Conservation (phyloP, 2,113 vertebrate genomes). For the Lonchura striata region DNA sequence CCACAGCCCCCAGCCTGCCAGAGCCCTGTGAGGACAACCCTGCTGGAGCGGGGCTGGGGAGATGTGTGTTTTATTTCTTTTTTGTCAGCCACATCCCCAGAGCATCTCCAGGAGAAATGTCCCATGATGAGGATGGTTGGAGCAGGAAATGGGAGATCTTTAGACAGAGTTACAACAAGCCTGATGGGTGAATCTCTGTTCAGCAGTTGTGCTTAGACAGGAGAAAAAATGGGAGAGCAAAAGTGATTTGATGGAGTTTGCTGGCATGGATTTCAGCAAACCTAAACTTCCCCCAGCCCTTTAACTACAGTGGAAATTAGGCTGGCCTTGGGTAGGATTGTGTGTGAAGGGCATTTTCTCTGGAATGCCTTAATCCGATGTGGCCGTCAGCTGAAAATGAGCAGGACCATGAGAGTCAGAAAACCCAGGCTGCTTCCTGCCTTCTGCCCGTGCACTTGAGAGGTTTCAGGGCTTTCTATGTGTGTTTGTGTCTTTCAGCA, state of each 20-base stretch:
- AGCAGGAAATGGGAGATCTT: not conserved
- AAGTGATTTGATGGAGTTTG: not conserved
- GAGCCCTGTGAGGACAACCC: not conserved
- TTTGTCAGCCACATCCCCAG: not conserved
- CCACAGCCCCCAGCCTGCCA: not conserved
- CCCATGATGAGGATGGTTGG: not conserved
- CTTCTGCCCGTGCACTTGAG: not conserved
- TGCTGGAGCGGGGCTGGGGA: not conserved
- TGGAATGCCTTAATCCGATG: not conserved
- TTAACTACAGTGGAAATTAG: not conserved
- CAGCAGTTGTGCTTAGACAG: not conserved
- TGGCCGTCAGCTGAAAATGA: not conserved
- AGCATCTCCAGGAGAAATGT: not conserved
- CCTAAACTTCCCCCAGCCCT: not conserved
- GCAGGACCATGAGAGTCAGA: not conserved
- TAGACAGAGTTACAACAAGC: not conserved
- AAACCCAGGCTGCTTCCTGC: not conserved
- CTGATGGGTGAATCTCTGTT: not conserved
- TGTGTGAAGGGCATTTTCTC: not conserved
- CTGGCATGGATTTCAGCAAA: not conserved
- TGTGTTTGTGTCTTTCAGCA: constrained; percentile 21
- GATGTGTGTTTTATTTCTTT: not conserved
- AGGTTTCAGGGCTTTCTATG: not conserved
- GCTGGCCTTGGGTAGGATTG: not conserved
- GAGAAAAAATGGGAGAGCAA: not conserved